Evolutionary conservation across 2,888 invertebrate genomes (phyloP), one percentile per base, ranked within the genome.

Genomic region (Lacanobia oleracea): DNA sequence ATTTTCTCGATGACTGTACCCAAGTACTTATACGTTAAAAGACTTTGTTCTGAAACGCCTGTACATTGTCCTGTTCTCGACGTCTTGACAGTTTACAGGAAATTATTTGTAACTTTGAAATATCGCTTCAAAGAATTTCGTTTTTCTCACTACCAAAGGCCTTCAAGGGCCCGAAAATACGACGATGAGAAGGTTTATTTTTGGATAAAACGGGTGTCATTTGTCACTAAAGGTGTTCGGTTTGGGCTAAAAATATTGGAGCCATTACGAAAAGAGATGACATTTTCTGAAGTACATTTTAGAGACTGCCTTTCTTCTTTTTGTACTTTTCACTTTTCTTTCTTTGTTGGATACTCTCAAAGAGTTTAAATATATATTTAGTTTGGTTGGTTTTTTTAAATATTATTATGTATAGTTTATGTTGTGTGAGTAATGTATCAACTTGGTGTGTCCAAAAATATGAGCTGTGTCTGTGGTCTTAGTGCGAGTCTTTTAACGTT

Each of bases 91-190:
- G 54, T 68, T 43, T 23, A 57, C 45, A 66, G 62, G 65, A 82
- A 78, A 82, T 78, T 57, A 65, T 78, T 72, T 60, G 64, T 77
- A 18, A 50, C 67, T 51, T 51, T 65, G 63, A 77, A 78, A 64
- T 77, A 77, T 78, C 54, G 53, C 43, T 53, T n/a, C 33, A 53
- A 67, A 60, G 50, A 45, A 60, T 54, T 67, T 33, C 23, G 18
- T 43, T 63, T 75, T 62, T 43, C 21, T 50, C 8, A 27, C 48
- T 1, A 18, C 18, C 33, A 4, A 50, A 50, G 8, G n/a, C 56
- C 56, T 33, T 37, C 18, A 56, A 33, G 18, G 56, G 10, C 5
- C 0, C 21, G 14, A n/a, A 43, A 67, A 65, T n/a, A 3, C 0
- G 2, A n/a, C 48, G 14, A 1, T n/a, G 7, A n/a, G 21, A n/a